These are phyloP conservation scores for Dendrolimus pini DNA, from an alignment of 2,888 invertebrate genomes.

Conservation along the genomic window DNA sequence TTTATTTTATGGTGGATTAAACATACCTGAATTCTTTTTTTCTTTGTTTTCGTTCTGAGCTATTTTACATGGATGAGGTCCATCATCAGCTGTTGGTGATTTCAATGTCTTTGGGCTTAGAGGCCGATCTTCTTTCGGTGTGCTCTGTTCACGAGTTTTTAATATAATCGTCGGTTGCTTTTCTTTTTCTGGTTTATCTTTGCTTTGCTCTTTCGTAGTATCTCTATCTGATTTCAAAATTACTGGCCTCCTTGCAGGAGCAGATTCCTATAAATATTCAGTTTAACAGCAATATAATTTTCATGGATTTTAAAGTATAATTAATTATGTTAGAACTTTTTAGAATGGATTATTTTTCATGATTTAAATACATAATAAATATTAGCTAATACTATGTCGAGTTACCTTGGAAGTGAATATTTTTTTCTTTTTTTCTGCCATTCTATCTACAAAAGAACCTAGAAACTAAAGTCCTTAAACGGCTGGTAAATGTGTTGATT, in stretches of 20 bases:
- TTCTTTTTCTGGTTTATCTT: slow-evolving; percentile 62
- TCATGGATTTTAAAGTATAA: too few species aligned
- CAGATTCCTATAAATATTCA: slow-evolving; percentile 40
- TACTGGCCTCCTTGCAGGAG: slow-evolving; percentile 49
- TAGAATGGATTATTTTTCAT: too few species aligned
- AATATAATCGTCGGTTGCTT: slow-evolving; percentile 82
- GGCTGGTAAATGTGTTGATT: too few species aligned
- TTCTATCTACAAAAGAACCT: slow-evolving; percentile 10
- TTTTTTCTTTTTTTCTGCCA: slow-evolving; percentile 73
- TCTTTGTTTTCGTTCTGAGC: slow-evolving; percentile 73
- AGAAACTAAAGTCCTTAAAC: too few species aligned
- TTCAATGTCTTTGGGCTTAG: slow-evolving; percentile 75
- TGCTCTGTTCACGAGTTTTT: slow-evolving; percentile 79
- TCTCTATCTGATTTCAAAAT: slow-evolving; percentile 72
- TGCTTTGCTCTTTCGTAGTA: slow-evolving; percentile 40
- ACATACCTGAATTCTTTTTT: slow-evolving; percentile 45
- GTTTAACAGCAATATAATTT: neutral
- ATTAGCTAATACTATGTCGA: slow-evolving; percentile 3
- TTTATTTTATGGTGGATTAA: neutral
- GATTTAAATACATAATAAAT: too few species aligned
- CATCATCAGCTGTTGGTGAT: slow-evolving; percentile 45
- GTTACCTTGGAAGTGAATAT: slow-evolving; percentile 49
- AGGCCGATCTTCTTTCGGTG: slow-evolving; percentile 74
- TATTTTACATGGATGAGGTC: slow-evolving; percentile 56
- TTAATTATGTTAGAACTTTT: too few species aligned